Evolutionary conservation across 1,140 invertebrate genomes (phyloP), one percentile per base, ranked within the genome.

Genomic region (Rhagoletis zephyria): DNA sequence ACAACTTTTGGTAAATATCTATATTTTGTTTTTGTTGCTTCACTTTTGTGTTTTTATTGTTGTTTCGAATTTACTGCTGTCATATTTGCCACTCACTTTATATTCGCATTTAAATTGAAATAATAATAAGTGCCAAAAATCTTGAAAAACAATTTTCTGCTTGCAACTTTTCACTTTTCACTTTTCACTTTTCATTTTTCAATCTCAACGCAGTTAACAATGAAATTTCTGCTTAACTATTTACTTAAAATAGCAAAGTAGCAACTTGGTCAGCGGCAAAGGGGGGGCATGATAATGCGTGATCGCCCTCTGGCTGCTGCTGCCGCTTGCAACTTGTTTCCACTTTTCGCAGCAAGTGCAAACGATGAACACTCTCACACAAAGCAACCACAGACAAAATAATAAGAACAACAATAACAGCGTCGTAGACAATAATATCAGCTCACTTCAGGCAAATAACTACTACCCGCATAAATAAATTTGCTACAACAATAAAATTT

Each of bases 181-280:
- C 67, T 74, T 74, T 6, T 5, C 45, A 48, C 42, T 74, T 67
- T 74, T 48, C 67, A 48, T 42, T 74, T 74, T 48, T 74, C 67
- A 74, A 48, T 74, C 67, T 74, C 67, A 74, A 48, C 42, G 42
- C 42, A 74, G 45, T 74, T 74, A 16, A 30, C 19, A 3, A 10
- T 6, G 9, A 14, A 67, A 67, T 30, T 67, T 67, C 40, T 40
- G 2, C 40, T 67, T 30, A 30, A 30, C 30, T 40, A 30, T 30
- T 40, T 14, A 48, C 67, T 74, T 74, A 48, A 0, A 3, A 3
- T 45, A 70, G 14, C 4, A 42, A 4, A 42, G 42, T 70, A 70
- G 42, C 30, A 14, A 70, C 30, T 30, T 30, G 30, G 30, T 30
- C 10, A 74, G 16, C 2, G 67, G 4, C 3, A 42, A 14, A 42